Percentiles rank a stretch among this genome's conserved stretches.
Conservation (phyloP, 1,140 invertebrate genomes). For the Mamestra configurata region DNA sequence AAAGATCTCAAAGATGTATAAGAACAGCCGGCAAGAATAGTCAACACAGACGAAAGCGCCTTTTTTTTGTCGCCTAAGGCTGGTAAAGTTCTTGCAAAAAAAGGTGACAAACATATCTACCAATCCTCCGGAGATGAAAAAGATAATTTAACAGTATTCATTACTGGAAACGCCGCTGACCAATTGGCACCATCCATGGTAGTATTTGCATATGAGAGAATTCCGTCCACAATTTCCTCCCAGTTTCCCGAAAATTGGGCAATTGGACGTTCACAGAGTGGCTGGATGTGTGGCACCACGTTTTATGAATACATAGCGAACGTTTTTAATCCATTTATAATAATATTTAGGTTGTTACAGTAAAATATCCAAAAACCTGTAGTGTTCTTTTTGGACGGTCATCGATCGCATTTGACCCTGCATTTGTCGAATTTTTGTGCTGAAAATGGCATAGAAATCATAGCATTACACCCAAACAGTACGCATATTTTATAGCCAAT, state of each 20-base stretch:
- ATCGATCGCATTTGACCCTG: slow-evolving; percentile 69
- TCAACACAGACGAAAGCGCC: slow-evolving; percentile 76
- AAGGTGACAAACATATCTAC: slow-evolving; percentile 65
- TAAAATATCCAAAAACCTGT: slow-evolving; percentile 66
- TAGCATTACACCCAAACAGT: slow-evolving; percentile 76
- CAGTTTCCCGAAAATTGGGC: slow-evolving; percentile 65
- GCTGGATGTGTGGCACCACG: slow-evolving; percentile 81
- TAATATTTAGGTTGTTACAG: slow-evolving; percentile 62
- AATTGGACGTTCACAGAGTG: slow-evolving; percentile 72
- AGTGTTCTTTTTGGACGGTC: slow-evolving; percentile 71
- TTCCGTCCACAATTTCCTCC: slow-evolving; percentile 55
- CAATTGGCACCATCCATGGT: slow-evolving; percentile 55
- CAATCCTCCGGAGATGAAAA: slow-evolving; percentile 51
- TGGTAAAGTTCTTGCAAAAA: slow-evolving; percentile 62
- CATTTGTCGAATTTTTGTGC: slow-evolving; percentile 57
- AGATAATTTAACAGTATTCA: slow-evolving; percentile 58
- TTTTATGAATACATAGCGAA: slow-evolving; percentile 81
- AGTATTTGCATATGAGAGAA: slow-evolving; percentile 51
- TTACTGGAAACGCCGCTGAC: slow-evolving; percentile 60
- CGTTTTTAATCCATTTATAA: slow-evolving; percentile 69
- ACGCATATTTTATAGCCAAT: too few relatives aligned
- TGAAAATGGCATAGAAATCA: slow-evolving; percentile 70
- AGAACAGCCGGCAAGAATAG: slow-evolving; percentile 65
- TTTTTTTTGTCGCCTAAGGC: slow-evolving; percentile 70
- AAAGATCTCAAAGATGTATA: slow-evolving; percentile 63